Evolutionary conservation across 1,140 invertebrate genomes (phyloP).

Genomic region (Monomorium pharaonis): DNA sequence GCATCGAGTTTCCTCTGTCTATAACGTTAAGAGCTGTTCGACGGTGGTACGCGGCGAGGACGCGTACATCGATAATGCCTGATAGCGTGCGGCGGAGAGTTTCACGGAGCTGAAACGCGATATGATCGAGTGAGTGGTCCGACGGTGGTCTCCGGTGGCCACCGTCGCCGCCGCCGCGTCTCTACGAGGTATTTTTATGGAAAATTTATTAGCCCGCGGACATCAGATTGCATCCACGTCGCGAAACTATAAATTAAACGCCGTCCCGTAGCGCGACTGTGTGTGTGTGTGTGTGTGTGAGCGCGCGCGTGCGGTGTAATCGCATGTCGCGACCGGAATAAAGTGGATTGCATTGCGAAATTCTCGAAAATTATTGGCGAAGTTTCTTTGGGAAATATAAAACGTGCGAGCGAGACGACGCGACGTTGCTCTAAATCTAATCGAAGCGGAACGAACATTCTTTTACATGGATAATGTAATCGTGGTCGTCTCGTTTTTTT

Average conservation of each 20-base stretch:
- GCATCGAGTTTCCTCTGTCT: slow-evolving; percentile 56
- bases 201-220: slow-evolving; percentile 43
- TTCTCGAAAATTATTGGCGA: slow-evolving; percentile 2
- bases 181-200: slow-evolving; percentile 44
- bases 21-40: slow-evolving; percentile 53
- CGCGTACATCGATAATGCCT: slow-evolving; percentile 55
- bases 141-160: slow-evolving; percentile 19
- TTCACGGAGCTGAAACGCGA: slow-evolving; percentile 50
- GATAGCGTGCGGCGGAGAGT: slow-evolving; percentile 32
- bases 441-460: too few relatives aligned
- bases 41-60: background rate
- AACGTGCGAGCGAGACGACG: background rate
- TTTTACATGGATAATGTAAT: too few relatives aligned
- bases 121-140: slow-evolving; percentile 55
- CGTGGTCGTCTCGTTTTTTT: too few relatives aligned
- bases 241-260: slow-evolving; percentile 15
- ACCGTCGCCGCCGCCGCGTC: background rate
- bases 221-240: background rate
- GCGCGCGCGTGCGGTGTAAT: background rate
- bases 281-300: background rate
- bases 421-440: background rate
- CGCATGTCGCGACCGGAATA: background rate
- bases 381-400: background rate
- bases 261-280: background rate
- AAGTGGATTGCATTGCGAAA: slow-evolving; percentile 10